Evolutionary conservation across 1,140 invertebrate species (phyloP), one percentile per base, ranked within the genome.

Genomic region (Drepana arcuata): DNA sequence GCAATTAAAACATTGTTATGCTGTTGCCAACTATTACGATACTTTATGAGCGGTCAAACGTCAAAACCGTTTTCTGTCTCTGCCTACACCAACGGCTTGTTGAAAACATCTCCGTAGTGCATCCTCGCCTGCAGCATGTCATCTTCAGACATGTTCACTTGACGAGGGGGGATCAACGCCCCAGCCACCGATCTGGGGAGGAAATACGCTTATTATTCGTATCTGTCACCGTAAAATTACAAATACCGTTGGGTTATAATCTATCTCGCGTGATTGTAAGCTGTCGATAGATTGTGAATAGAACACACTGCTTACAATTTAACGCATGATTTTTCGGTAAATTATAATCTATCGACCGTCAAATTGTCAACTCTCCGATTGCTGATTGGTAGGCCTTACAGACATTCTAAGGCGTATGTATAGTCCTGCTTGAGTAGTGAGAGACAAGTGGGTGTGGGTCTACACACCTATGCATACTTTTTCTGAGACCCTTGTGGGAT

Each of bases 101-200:
- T 31, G 29, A 59, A 73, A 0, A 65, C 15, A n/a, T 69, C 57
- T 0, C 52, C 30, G 39, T 78, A 65, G 15, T 68, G 59, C 24
- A 67, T 10, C 15, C 56, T 43, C 0, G 57, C 35, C 0, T 43
- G 32, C 13, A 69, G 31, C 53, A 71, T 63, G 43, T 78, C 73
- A 28, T 78, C 59, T 16, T 65, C 64, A 10, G 46, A 57, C 9
- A 62, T 34, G 0, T 42, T 23, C 3, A 78, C 14, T 2, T 26
- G 39, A 2, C 58, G 5, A 0, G 73, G 73, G 0, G 74, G 74
- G 6, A 79, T 56, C 14, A 74, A 23, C 0, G 70, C 74, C 0
- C 38, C 74, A 0, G 65, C 69, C 25, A 79, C 60, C 3, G 59
- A 65, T 28, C 71, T 75, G n/a, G n/a, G 43, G 2, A 37, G 5